These are phyloP conservation scores for Trissolcus japonicus DNA, from an alignment of 2,888 invertebrate species.

Conservation along the genomic window DNA sequence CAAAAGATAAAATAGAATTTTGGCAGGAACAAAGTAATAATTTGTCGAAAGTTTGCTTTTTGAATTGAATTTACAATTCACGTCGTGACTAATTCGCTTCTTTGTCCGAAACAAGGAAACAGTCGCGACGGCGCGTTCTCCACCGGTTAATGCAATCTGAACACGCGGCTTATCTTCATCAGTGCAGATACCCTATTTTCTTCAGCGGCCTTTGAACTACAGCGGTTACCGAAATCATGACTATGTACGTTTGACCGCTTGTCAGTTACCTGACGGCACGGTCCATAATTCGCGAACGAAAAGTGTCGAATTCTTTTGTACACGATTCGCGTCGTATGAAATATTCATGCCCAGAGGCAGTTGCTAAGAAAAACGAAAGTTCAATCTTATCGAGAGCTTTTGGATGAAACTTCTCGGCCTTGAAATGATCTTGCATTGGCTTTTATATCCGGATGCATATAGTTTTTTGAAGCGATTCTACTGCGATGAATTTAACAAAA, in stretches of 20 bases:
- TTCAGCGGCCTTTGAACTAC: conserved; percentile 6
- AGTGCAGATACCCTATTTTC: conserved; percentile 40
- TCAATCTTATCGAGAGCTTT: conserved; percentile 1
- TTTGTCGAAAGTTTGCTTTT: no score
- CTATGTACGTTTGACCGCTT: conserved; percentile 18
- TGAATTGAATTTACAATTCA: no score
- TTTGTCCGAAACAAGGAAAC: no score
- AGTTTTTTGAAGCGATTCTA: no score
- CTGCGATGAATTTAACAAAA: no score
- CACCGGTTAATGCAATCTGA: conserved; percentile 33
- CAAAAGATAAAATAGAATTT: no score
- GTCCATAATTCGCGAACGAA: conserved; percentile 5
- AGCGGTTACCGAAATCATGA: conserved; percentile 35
- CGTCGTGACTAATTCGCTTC: not conserved
- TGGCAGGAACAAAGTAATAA: no score
- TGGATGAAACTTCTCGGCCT: conserved; percentile 7
- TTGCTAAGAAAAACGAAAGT: not conserved
- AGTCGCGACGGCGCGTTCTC: conserved; percentile 22
- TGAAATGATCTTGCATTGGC: no score
- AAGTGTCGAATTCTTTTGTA: conserved; percentile 27
- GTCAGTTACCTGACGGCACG: no score
- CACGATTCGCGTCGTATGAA: conserved; percentile 22
- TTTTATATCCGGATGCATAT: no score
- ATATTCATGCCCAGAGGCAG: conserved; percentile 30
- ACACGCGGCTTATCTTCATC: conserved; percentile 50